Base-by-base conservation (phyloP, 2,797 vertebrate species). In the Pseudochaenichthys georgianus region DNA sequence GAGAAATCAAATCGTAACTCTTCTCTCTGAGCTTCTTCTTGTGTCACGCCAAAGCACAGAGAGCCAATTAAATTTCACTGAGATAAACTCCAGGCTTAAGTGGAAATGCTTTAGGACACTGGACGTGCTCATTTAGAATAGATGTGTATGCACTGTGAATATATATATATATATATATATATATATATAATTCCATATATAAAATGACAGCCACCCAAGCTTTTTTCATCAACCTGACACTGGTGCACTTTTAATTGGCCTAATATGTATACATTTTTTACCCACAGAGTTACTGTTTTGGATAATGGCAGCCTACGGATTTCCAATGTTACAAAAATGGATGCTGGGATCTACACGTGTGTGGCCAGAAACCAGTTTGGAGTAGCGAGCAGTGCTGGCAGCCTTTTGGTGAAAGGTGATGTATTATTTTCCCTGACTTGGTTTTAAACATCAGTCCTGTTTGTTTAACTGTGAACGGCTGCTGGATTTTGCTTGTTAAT, bases 361-460 rank as follows among this genome's bases (percentile, higher is more conserved):
- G 94, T 96, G n/a, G 98, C 98, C 70, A 96, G 95, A 57, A 99
- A 99, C 93, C 96, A 97, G 90, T 99, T 99, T 12, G 98, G 98
- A 62, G 96, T 96, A 0, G 98, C 97, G 0, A 99, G 97, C 94
- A 99, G 97, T 80, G 93, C 96, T 0, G 97, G 98, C 38, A 97
- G 93, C 73, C 93, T 99, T 72, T 70, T 97, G 48, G 97, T 99
- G 31, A 99, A 99, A 97, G 98, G 98, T 99, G 93, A 93, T 87
- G n/a, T 60, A 13, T 55, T 1, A 16, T 43, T 38, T 38, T 50
- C 54, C 41, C 59, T 53, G 3, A 58, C 21, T 54, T 58, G 19
- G 15, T 17, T 67, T 76, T 34, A 55, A 17, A 59, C 53, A 55
- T 34, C 45, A 64, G 50, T 8, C 13, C 17, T 46, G 41, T 2